Conservation (phyloP, 2,797 vertebrate genomes). For the Lateolabrax maculatus region DNA sequence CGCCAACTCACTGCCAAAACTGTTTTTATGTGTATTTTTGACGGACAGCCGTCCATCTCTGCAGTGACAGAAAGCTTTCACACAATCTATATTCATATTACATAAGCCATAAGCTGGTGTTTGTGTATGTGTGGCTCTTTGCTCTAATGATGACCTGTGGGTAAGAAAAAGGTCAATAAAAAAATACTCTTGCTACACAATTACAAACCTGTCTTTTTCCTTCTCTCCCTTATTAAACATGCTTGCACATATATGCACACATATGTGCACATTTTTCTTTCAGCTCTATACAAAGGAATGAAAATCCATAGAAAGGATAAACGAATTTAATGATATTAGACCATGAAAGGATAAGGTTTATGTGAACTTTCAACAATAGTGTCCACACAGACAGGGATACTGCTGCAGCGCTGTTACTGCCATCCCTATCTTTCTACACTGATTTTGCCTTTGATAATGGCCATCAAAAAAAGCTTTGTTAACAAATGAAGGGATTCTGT, state of each 20-base stretch:
- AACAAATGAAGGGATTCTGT: too few species aligned
- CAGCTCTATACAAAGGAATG: neutral
- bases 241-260: neutral
- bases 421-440: too few species aligned
- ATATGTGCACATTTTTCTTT: neutral
- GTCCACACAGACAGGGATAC: too few species aligned
- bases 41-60: neutral
- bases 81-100: neutral
- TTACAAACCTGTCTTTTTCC: neutral
- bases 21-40: slow-evolving; percentile 1
- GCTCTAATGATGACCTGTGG: neutral
- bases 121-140: neutral
- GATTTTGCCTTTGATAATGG: too few species aligned
- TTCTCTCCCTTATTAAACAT: slow-evolving; percentile 6
- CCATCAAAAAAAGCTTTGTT: too few species aligned
- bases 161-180: neutral
- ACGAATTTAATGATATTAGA: slow-evolving; percentile 27
- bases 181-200: neutral
- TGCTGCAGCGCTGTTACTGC: too few species aligned
- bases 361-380: slow-evolving; percentile 29
- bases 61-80: slow-evolving; percentile 17
- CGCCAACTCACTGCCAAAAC: slow-evolving; percentile 5
- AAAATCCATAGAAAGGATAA: slow-evolving; percentile 19
- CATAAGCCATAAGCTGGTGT: neutral
- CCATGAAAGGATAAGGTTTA: slow-evolving; percentile 30